phyloP scores from a whole-genome alignment of 2,888 invertebrate species.

The Synergus umbraculus region DNA sequence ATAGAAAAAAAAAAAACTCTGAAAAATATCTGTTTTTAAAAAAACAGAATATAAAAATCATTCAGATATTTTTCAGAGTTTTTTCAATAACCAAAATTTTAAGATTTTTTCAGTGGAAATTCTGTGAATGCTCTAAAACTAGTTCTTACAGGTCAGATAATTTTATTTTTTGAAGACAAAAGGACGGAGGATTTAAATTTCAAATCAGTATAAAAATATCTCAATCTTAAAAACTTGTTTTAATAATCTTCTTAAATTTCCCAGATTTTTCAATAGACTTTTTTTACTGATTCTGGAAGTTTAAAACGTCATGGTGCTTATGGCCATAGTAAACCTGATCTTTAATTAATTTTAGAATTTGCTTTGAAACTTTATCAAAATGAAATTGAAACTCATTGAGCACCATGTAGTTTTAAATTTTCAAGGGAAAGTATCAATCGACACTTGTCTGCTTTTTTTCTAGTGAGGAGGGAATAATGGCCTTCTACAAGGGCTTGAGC shows the following conservation, averaged over 20 bases:
- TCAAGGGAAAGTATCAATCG: not conserved
- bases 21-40: not conserved
- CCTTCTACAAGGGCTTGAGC: constrained; percentile 98
- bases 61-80: not conserved
- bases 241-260: not conserved
- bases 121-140: constrained; percentile 1
- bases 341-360: not conserved
- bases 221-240: not conserved
- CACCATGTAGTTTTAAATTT: constrained; percentile 1
- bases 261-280: not conserved
- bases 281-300: not conserved
- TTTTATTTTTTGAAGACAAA: constrained; percentile 11
- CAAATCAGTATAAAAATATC: not conserved
- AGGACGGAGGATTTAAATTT: not conserved
- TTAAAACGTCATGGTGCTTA: not conserved
- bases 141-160: constrained; percentile 10
- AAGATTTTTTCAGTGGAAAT: not conserved
- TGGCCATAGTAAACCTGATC: not conserved
- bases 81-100: not conserved
- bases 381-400: not conserved
- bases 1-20: constrained; percentile 2
- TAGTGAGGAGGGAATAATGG: constrained; percentile 93
- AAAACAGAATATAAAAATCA: not conserved
- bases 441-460: constrained; percentile 59
- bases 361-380: not conserved